Evolutionary conservation across 2,113 vertebrate genomes (phyloP), one percentile per base, ranked within the genome.

Genomic region (Alexandromys fortis): DNA sequence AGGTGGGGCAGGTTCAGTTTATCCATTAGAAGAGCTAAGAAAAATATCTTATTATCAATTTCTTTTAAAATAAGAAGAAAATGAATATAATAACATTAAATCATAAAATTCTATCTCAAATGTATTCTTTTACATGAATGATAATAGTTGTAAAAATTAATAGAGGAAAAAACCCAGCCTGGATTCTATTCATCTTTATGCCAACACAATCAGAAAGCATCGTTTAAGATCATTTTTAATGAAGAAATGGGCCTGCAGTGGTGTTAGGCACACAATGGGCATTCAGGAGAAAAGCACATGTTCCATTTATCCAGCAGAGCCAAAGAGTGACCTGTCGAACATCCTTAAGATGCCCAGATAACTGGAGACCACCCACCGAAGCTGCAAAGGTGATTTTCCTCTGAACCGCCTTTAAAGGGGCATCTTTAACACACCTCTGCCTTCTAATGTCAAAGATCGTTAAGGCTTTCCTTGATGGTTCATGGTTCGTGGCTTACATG

Each of bases 41-140:
- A 52, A 83, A 65, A 65, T 45, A 3, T 55, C 65, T 86, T 77
- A 33, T 93, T 89, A 26, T 75, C 82, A 49, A 89, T 58, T 92
- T 76, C n/a, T 76, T 86, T 96, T 45, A 73, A 94, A 96, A 76
- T 82, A 28, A 92, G 70, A 94, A 89, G 30, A 90, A 91, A 90
- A 49, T 86, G n/a, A 91, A 67, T 68, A 65, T 42, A 91, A 88
- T 89, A 79, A 88, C 72, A 86, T 89, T 65, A 45, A 68, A 65
- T 89, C 72, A 92, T 35, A 82, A 63, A n/a, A 67, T 73, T 67
- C 45, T 65, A n/a, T 58, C 85, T 76, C 67, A 3, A 12, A 16
- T 76, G 22, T 45, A 21, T 65, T 67, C 33, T 45, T 86, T 4
- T 79, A 79, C 91, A 13, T 81, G 35, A 89, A 86, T 81, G 61